Evolutionary conservation across 2,888 invertebrate species (phyloP).

Genomic region (Harpalus rubripes): DNA sequence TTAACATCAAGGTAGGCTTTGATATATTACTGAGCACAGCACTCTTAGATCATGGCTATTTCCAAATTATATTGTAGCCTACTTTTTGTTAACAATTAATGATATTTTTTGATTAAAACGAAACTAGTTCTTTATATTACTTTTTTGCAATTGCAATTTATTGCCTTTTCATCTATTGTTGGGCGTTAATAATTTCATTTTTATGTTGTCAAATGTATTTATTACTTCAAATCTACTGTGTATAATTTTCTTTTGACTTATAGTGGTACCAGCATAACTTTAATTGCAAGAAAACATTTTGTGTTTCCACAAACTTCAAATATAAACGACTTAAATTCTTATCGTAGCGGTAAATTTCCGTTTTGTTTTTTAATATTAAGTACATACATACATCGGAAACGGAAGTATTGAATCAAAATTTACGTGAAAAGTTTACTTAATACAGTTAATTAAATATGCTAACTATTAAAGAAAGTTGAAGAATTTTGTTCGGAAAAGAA

Average conservation of each 20-base stretch:
- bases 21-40: background rate
- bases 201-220: background rate
- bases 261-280: slow-evolving; percentile 14
- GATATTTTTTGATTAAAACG: background rate
- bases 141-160: background rate
- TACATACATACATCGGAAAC: slow-evolving; percentile 9
- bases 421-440: slow-evolving; percentile 26
- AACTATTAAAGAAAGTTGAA: background rate
- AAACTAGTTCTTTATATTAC: background rate
- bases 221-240: background rate
- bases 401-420: slow-evolving; percentile 8
- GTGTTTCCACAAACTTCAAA: background rate
- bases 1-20: slow-evolving; percentile 34
- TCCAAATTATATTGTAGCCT: slow-evolving; percentile 2
- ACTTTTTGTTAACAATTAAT: background rate
- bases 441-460: slow-evolving; percentile 25
- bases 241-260: background rate
- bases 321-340: background rate
- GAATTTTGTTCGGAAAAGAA: background rate
- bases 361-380: background rate
- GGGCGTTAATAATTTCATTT: background rate
- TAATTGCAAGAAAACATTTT: background rate
- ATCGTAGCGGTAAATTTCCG: background rate
- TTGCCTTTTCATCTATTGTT: background rate
- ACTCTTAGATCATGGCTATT: slow-evolving; percentile 4